Percentiles rank a stretch among this genome's conserved stretches.
Evolutionary conservation across 53 echinoderm and acorn worm species (phyloP).

Genomic region (Stichopus horrens): DNA sequence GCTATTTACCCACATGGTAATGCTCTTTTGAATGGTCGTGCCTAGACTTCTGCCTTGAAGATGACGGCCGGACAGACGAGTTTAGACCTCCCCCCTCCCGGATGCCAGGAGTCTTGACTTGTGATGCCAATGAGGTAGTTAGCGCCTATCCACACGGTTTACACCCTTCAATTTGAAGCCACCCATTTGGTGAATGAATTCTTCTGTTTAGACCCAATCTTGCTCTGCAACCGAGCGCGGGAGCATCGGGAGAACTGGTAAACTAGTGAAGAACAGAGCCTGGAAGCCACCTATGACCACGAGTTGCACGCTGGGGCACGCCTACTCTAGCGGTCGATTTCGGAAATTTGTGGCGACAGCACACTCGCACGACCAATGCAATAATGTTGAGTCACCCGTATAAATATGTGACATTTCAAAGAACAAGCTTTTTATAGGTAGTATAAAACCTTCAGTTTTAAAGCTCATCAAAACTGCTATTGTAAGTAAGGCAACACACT

Average conservation of each 20-base stretch:
- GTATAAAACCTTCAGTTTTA: too few species aligned
- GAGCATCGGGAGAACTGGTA: slow-evolving; percentile 90
- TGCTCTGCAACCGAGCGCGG: slow-evolving; percentile 96
- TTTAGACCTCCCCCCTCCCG: slow-evolving; percentile 84
- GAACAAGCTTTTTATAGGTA: too few species aligned
- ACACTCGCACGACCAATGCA: slow-evolving; percentile 79
- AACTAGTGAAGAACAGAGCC: slow-evolving; percentile 63
- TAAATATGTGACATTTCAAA: too few species aligned
- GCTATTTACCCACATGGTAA: slow-evolving; percentile 44
- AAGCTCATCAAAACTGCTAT: too few species aligned
- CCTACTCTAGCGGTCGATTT: slow-evolving; percentile 90
- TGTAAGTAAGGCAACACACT: too few species aligned
- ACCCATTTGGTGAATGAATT: slow-evolving; percentile 25
- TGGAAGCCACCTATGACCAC: slow-evolving; percentile 91
- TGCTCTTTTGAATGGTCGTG: slow-evolving; percentile 65
- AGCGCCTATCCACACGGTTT: slow-evolving; percentile 59
- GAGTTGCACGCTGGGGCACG: slow-evolving; percentile 75
- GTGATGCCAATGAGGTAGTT: slow-evolving; percentile 52
- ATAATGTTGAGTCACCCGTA: too few species aligned
- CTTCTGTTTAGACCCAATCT: slow-evolving; percentile 35
- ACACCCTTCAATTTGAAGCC: slow-evolving; percentile 62
- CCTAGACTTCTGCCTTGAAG: slow-evolving; percentile 61
- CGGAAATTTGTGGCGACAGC: slow-evolving; percentile 91
- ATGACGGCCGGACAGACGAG: slow-evolving; percentile 68
- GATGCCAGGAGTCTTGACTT: slow-evolving; percentile 67